Evolutionary conservation across 2,888 invertebrate species (phyloP).

Genomic region (Adelphocoris suturalis): DNA sequence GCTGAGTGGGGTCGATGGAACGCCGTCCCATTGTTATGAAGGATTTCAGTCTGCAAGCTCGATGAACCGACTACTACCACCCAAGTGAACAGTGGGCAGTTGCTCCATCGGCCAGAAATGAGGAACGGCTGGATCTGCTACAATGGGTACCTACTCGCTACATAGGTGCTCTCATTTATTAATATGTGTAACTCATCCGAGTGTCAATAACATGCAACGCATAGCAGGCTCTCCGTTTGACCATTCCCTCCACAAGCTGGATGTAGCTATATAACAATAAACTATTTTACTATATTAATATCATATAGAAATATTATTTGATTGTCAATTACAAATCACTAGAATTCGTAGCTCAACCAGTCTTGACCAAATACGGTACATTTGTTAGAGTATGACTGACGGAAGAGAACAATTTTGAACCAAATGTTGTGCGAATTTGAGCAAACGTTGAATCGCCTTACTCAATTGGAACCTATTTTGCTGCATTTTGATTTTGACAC

Average conservation of each 20-base stretch:
- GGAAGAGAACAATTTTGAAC: too few species aligned
- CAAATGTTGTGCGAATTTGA: too few species aligned
- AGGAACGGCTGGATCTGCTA: background rate
- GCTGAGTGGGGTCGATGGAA: slow-evolving; percentile 26
- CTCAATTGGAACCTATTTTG: too few species aligned
- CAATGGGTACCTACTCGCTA: background rate
- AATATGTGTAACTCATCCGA: background rate
- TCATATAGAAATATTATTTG: background rate
- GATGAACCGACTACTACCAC: background rate
- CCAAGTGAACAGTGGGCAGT: slow-evolving; percentile 12
- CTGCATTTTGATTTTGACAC: too few species aligned
- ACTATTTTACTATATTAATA: background rate
- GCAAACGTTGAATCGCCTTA: too few species aligned
- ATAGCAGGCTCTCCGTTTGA: background rate
- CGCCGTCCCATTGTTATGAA: slow-evolving; percentile 2
- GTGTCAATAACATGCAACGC: background rate
- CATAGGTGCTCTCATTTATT: background rate
- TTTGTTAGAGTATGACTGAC: background rate
- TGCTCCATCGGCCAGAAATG: slow-evolving; percentile 5
- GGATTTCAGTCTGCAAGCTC: slow-evolving; percentile 11
- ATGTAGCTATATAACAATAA: background rate
- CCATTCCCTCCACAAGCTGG: background rate
- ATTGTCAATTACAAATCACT: background rate
- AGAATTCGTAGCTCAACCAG: background rate
- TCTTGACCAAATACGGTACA: background rate